Percentiles rank a stretch among this genome's conserved stretches.
Conservation (phyloP, 2,113 vertebrate species). For the Oreocharis arfaki region DNA sequence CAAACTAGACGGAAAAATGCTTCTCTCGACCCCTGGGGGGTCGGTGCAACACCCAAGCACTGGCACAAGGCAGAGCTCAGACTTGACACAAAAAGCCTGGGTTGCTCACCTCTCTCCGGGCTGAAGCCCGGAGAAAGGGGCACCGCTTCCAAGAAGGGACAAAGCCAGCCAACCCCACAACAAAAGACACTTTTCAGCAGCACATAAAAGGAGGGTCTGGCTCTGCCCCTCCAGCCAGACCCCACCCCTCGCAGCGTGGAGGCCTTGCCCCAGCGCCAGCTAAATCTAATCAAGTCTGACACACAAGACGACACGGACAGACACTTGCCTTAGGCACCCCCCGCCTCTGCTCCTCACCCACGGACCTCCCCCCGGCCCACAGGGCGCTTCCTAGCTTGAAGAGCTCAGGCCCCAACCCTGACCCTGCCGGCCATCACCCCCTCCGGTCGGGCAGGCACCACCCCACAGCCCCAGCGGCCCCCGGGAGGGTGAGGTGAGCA, state of each 20-base stretch:
- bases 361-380: not conserved
- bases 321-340: not conserved
- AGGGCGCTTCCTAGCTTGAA: not conserved
- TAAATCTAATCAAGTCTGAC: constrained; percentile 42
- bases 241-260: constrained; percentile 30
- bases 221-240: constrained; percentile 28
- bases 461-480: not conserved
- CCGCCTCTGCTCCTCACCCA: not conserved
- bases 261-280: not conserved
- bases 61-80: not conserved
- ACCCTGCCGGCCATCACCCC: too few species aligned
- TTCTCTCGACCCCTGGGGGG: not conserved
- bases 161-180: constrained; percentile 29
- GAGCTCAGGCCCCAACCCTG: not conserved
- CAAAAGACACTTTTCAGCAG: constrained; percentile 51
- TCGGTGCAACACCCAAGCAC: not conserved
- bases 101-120: not conserved
- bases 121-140: not conserved
- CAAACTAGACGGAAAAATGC: not conserved
- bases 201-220: constrained; percentile 23
- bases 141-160: not conserved
- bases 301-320: not conserved
- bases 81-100: not conserved
- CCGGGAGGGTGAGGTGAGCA: not conserved
- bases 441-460: fast-evolving